Conservation (phyloP, 2,113 vertebrate species). For the Phrynosoma blainvillii region DNA sequence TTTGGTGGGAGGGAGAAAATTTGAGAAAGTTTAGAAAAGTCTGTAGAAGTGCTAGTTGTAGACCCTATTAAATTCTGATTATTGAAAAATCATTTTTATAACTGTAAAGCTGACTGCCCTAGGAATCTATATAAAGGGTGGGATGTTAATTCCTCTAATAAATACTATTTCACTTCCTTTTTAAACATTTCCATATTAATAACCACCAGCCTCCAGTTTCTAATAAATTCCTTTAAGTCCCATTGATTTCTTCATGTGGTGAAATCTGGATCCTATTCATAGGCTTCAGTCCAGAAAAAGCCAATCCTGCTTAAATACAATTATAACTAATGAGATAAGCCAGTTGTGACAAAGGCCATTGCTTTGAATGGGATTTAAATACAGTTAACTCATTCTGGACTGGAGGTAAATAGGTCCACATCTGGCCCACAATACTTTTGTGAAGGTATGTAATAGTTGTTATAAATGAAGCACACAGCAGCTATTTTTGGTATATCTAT, state of each 20-base stretch:
- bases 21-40: constrained; percentile 12
- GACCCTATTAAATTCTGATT: constrained; percentile 24
- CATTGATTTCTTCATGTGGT: not conserved
- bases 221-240: constrained; percentile 5
- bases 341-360: not conserved
- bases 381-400: not conserved
- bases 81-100: constrained; percentile 30
- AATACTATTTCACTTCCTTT: constrained; percentile 12
- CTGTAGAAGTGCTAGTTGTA: not conserved
- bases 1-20: constrained; percentile 22
- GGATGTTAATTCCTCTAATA: not conserved
- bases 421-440: not conserved
- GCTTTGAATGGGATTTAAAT: not conserved
- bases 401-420: not conserved
- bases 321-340: not conserved
- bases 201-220: constrained; percentile 10
- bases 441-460: not conserved
- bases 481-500: not conserved
- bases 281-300: not conserved
- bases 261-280: not conserved
- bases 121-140: not conserved
- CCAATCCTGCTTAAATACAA: not conserved
- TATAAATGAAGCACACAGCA: not conserved
- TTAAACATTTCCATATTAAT: constrained; percentile 29
- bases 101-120: constrained; percentile 19